phyloP scores from a whole-genome alignment of 2,797 vertebrate genomes.

The Mallotus villosus region DNA sequence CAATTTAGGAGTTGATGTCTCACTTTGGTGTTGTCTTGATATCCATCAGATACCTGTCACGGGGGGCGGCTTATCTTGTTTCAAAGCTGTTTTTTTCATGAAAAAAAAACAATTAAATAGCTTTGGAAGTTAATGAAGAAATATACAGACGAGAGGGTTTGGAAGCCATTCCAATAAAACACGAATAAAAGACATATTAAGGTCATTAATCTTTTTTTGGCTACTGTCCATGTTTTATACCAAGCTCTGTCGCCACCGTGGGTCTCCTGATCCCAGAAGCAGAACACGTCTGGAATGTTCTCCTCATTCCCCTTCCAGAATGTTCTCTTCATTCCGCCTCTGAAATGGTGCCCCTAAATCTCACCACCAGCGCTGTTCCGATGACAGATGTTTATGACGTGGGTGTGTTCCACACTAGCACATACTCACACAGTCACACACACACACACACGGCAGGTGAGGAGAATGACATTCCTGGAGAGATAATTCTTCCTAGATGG shows the following conservation, averaged over 20 bases:
- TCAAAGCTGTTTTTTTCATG: too few relatives aligned
- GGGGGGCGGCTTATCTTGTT: too few relatives aligned
- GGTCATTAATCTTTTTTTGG: neutral
- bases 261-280: slow-evolving; percentile 36
- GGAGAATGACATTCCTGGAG: slow-evolving; percentile 44
- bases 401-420: slow-evolving; percentile 52
- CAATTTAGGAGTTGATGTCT: too few relatives aligned
- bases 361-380: slow-evolving; percentile 41
- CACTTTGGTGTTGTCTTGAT: too few relatives aligned
- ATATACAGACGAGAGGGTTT: too few relatives aligned
- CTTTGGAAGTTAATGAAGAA: too few relatives aligned
- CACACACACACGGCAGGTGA: too few relatives aligned
- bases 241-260: neutral
- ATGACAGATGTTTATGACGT: slow-evolving; percentile 61
- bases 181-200: too few relatives aligned
- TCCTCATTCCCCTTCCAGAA: slow-evolving; percentile 12
- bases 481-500: slow-evolving; percentile 49
- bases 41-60: too few relatives aligned
- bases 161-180: too few relatives aligned
- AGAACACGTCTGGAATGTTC: slow-evolving; percentile 14
- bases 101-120: too few relatives aligned
- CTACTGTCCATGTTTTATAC: neutral
- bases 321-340: slow-evolving; percentile 32
- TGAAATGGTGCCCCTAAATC: slow-evolving; percentile 44
- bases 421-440: neutral